Evolutionary conservation across 2,888 invertebrate genomes (phyloP).

Genomic region (Seira musarum): DNA sequence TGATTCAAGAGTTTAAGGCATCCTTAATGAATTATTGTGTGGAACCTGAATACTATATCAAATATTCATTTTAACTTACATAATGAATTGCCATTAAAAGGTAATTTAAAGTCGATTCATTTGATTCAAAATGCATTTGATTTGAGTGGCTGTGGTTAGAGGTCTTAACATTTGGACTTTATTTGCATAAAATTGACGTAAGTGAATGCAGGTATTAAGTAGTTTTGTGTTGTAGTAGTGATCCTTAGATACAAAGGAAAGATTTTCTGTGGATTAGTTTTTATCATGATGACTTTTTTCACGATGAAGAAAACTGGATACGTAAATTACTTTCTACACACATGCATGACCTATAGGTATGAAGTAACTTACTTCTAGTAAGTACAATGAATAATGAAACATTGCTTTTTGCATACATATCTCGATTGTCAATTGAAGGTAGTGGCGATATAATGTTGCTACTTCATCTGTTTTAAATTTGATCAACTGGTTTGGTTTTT

Average conservation of each 20-base stretch:
- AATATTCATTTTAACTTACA: too few species aligned
- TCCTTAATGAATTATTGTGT: background rate
- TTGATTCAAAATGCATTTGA: background rate
- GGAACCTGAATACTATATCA: too few species aligned
- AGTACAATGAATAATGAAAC: background rate
- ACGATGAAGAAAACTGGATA: conserved; percentile 29
- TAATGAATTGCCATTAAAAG: too few species aligned
- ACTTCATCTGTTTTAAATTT: background rate
- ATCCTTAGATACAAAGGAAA: background rate
- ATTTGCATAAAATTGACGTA: conserved; percentile 55
- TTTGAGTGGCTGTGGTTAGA: background rate
- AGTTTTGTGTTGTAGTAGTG: too few species aligned
- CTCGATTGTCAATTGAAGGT: background rate
- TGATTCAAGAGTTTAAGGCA: background rate
- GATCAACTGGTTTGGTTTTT: conserved; percentile 43
- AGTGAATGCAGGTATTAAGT: conserved; percentile 47
- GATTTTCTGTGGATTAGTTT: conserved; percentile 3
- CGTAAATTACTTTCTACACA: conserved; percentile 23
- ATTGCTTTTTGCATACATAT: background rate
- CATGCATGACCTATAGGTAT: background rate
- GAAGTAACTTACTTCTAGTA: too few species aligned
- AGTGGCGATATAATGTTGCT: background rate
- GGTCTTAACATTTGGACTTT: conserved; percentile 7
- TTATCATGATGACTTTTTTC: conserved; percentile 15
- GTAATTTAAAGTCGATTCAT: too few species aligned